These are phyloP conservation scores for Falco columbarius DNA, from an alignment of 2,797 vertebrate genomes.

Conservation along the genomic window DNA sequence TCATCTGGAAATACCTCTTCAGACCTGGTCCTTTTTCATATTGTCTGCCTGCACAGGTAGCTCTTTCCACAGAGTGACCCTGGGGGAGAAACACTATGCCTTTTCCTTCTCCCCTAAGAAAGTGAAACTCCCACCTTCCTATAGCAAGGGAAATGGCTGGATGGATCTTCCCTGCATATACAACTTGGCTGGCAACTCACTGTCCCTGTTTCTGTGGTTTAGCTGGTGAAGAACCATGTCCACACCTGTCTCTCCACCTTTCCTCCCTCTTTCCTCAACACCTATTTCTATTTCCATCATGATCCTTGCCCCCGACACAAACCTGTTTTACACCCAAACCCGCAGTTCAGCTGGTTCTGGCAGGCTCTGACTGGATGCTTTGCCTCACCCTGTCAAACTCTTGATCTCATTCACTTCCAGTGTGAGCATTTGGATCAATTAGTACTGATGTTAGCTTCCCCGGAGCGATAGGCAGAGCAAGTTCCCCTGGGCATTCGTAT, in stretches of 20 bases:
- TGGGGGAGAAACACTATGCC: not conserved
- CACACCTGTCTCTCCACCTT: not conserved
- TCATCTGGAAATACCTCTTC: not conserved
- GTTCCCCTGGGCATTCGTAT: not conserved
- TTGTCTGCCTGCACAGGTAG: not conserved
- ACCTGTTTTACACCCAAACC: not conserved
- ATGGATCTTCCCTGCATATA: not conserved
- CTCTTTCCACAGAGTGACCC: not conserved
- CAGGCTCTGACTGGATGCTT: not conserved
- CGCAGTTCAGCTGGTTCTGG: not conserved
- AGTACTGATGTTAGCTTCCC: constrained; percentile 1
- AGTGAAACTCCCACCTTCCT: not conserved
- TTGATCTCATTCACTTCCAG: not conserved
- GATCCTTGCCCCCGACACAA: not conserved
- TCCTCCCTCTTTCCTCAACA: not conserved
- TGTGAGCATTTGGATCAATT: not conserved
- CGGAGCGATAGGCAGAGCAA: not conserved
- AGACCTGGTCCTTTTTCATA: not conserved
- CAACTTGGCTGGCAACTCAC: not conserved
- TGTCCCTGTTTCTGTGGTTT: not conserved
- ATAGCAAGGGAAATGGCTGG: not conserved
- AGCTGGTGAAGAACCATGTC: not conserved
- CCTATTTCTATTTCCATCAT: not conserved
- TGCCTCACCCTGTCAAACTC: not conserved
- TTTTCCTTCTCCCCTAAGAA: not conserved